A percentile compares a stretch with the other conserved stretches of the same genome.
phyloP scores from a whole-genome alignment of 2,888 invertebrate species.

The Melikaiella ostensackeni region DNA sequence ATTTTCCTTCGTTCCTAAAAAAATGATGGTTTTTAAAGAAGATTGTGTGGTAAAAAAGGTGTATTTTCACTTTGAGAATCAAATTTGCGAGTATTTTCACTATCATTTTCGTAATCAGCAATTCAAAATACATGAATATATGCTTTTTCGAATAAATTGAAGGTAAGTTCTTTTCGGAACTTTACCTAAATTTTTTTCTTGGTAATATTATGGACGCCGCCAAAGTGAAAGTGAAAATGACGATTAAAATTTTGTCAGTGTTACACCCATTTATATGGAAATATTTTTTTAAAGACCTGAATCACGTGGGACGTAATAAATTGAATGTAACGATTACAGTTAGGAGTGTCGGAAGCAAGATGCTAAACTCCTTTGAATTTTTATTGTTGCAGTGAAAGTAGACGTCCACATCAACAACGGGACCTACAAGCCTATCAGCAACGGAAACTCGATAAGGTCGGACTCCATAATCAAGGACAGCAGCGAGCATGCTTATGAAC shows the following conservation, averaged over 20 bases:
- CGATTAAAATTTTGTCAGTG: neutral
- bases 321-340: slow-evolving; percentile 21
- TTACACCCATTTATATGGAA: neutral
- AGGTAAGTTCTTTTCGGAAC: too few relatives aligned
- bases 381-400: slow-evolving; percentile 84
- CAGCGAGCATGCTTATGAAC: slow-evolving; percentile 74
- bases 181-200: too few relatives aligned
- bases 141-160: too few relatives aligned
- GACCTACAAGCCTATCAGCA: slow-evolving; percentile 65
- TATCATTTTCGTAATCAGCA: too few relatives aligned
- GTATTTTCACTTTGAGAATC: too few relatives aligned
- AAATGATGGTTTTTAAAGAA: too few relatives aligned
- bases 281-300: neutral
- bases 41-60: too few relatives aligned
- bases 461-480: slow-evolving; percentile 66
- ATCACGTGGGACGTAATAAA: slow-evolving; percentile 26
- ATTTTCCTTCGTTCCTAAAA: too few relatives aligned
- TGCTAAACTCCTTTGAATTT: slow-evolving; percentile 22
- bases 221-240: neutral
- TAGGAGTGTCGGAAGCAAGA: slow-evolving; percentile 25
- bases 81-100: too few relatives aligned
- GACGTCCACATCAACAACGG: slow-evolving; percentile 84
- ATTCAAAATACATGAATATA: too few relatives aligned
- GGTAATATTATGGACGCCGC: too few relatives aligned
- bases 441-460: slow-evolving; percentile 68